Percentiles rank a stretch among this genome's conserved stretches.
Evolutionary conservation across 1,140 invertebrate species (phyloP).

Genomic region (silkworm (Bombyx mori)): ASM3026992v2 NC_085126.1:9984501-9985000

Average conservation of each 20-base stretch:
- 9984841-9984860: background rate
- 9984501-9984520: background rate
- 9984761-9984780: background rate
- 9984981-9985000: too few species aligned
- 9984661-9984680: background rate
- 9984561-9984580: slow-evolving; percentile 1
- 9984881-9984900: too few species aligned
- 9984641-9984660: background rate
- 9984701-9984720: slow-evolving; percentile 2
- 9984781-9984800: too few species aligned
- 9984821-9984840: background rate
- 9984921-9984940: too few species aligned
- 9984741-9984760: background rate
- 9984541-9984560: background rate
- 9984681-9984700: slow-evolving; percentile 1
- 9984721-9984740: background rate
- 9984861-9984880: too few species aligned
- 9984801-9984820: background rate
- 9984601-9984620: background rate
- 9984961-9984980: too few species aligned
- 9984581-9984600: slow-evolving; percentile 1
- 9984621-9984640: background rate
- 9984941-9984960: too few species aligned
- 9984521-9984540: slow-evolving; percentile 1
- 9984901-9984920: too few species aligned